phyloP scores from a whole-genome alignment of 2,888 invertebrate genomes.

The Oxytorus armatus region DNA sequence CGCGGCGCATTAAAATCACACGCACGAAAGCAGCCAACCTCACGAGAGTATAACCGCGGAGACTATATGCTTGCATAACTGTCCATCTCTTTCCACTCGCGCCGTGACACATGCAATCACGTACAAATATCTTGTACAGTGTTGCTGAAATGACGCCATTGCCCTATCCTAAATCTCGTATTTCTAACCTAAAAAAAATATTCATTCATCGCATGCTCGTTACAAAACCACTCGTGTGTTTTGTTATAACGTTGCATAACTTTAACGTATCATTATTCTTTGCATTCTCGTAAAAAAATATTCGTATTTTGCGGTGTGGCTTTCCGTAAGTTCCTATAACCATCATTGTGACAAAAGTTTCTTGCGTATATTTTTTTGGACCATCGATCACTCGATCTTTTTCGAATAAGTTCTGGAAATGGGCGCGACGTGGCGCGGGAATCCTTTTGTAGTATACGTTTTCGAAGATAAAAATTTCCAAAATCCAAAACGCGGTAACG shows the following conservation, averaged over 20 bases:
- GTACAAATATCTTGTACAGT: constrained; percentile 35
- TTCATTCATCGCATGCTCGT: neutral
- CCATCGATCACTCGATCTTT: no score
- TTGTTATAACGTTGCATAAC: neutral
- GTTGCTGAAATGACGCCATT: constrained; percentile 48
- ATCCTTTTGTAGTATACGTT: no score
- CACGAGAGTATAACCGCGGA: constrained; percentile 21
- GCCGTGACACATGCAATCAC: constrained; percentile 53
- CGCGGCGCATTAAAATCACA: constrained; percentile 65
- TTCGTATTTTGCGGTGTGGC: no score
- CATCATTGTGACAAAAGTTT: no score
- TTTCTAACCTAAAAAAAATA: neutral
- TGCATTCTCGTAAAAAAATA: no score
- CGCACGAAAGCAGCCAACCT: constrained; percentile 62
- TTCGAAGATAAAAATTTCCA: no score
- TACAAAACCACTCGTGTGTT: neutral
- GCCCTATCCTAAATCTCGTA: constrained; percentile 1
- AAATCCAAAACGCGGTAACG: no score
- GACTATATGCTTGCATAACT: constrained; percentile 66
- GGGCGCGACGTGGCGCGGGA: no score
- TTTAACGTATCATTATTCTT: neutral
- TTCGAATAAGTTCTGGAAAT: no score
- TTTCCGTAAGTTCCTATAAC: no score
- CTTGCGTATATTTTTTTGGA: no score
- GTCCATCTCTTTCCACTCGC: constrained; percentile 29